phyloP scores from a whole-genome alignment of 2,797 vertebrate species.

The Synaphobranchus kaupii region DNA sequence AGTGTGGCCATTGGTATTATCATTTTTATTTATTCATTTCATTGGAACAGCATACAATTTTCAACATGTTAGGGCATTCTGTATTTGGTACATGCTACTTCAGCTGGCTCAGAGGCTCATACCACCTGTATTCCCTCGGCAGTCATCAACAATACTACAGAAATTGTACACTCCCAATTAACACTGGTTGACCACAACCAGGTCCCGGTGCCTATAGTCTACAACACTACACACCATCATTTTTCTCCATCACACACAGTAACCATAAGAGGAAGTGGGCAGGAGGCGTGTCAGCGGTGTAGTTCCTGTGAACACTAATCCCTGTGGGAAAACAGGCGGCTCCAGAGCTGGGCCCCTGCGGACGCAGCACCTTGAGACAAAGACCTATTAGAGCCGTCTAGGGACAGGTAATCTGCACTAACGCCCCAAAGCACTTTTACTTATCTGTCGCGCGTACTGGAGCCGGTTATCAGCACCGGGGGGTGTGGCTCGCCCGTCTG shows the following conservation, averaged over 20 bases:
- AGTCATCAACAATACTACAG: too few relatives aligned
- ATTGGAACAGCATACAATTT: too few relatives aligned
- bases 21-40: neutral
- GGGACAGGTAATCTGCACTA: slow-evolving; percentile 79
- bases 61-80: too few relatives aligned
- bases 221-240: neutral
- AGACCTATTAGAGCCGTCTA: slow-evolving; percentile 67
- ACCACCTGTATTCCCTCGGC: too few relatives aligned
- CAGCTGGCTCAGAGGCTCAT: too few relatives aligned
- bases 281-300: neutral
- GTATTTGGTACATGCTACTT: too few relatives aligned
- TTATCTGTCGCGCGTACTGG: slow-evolving; percentile 77
- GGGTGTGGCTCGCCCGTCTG: too few relatives aligned
- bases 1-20: neutral
- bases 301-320: slow-evolving; percentile 8
- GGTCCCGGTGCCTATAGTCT: neutral
- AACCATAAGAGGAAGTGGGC: neutral
- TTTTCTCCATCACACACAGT: neutral
- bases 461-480: too few relatives aligned
- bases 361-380: slow-evolving; percentile 56
- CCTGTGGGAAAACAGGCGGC: neutral
- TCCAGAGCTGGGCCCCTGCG: neutral
- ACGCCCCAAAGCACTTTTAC: slow-evolving; percentile 76
- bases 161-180: neutral
- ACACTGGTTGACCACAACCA: neutral